A percentile compares a stretch with the other conserved stretches of the same genome.
Conservation (phyloP, 2,797 vertebrate genomes). For the Acrocephalus scirpaceus region DNA sequence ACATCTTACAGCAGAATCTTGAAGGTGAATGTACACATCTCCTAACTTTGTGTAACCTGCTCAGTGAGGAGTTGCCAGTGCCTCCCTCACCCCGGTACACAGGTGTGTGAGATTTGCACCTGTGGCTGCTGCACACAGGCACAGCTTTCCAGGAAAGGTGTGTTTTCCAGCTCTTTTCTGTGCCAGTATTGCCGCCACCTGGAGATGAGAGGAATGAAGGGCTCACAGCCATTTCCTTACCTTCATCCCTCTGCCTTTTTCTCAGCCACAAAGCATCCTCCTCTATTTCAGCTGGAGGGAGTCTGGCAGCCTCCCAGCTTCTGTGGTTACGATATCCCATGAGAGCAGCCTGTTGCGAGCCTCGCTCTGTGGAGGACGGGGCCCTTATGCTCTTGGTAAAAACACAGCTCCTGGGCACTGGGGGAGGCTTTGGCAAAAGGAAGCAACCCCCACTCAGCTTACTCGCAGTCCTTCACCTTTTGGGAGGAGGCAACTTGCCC, state of each 20-base stretch:
- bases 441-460: neutral
- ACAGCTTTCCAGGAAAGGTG: conserved; percentile 19
- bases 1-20: neutral
- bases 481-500: conserved; percentile 7
- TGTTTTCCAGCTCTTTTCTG: conserved; percentile 10
- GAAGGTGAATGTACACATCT: neutral
- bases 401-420: neutral
- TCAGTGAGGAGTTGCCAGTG: neutral
- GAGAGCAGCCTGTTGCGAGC: neutral
- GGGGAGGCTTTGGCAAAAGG: neutral
- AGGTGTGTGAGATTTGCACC: neutral
- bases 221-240: neutral
- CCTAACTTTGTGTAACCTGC: neutral
- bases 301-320: conserved; percentile 26
- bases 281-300: neutral
- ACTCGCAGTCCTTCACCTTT: neutral
- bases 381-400: neutral
- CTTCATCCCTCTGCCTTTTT: neutral
- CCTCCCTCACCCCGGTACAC: accelerated
- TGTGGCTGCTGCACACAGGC: neutral
- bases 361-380: neutral
- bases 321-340: neutral
- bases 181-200: conserved; percentile 63
- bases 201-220: conserved; percentile 57
- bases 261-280: neutral